A percentile compares a stretch with the other conserved stretches of the same genome.
Conservation (phyloP, 2,888 invertebrate genomes). For the Ferrisia virgata region DNA sequence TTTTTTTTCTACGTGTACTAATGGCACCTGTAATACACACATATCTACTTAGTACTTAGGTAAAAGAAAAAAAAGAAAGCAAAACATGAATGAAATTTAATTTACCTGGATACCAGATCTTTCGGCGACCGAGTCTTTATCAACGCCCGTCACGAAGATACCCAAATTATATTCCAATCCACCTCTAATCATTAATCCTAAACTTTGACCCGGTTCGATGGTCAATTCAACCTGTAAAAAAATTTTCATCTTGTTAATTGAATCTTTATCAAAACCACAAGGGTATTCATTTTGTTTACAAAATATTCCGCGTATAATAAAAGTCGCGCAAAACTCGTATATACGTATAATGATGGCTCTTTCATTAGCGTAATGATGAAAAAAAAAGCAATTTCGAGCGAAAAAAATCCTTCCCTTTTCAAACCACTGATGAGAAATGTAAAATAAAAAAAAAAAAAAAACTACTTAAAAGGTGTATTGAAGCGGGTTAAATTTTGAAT, state of each 20-base stretch:
- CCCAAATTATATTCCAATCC: conserved; percentile 93
- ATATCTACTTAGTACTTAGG: too few relatives aligned
- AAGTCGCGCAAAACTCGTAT: background rate
- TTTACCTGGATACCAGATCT: conserved; percentile 79
- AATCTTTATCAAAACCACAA: background rate
- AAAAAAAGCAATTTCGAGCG: background rate
- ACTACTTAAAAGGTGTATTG: background rate
- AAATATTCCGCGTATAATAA: background rate
- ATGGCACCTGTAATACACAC: too few relatives aligned
- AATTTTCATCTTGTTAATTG: background rate
- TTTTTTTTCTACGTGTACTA: too few relatives aligned
- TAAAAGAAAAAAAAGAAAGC: background rate
- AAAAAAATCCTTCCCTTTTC: background rate
- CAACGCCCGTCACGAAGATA: conserved; percentile 93
- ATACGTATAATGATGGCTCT: background rate
- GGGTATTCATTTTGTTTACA: background rate
- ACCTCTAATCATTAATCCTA: conserved; percentile 92
- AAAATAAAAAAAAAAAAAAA: too few relatives aligned
- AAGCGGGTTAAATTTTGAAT: background rate
- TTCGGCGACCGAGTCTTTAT: conserved; percentile 89
- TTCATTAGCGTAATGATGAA: background rate
- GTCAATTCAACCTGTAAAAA: conserved; percentile 71
- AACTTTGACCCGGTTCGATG: conserved; percentile 84
- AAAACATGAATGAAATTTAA: background rate
- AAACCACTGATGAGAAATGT: too few relatives aligned